These are phyloP conservation scores for Aeoliscus strigatus DNA, from an alignment of 2,797 vertebrate genomes.

Conservation along the genomic window DNA sequence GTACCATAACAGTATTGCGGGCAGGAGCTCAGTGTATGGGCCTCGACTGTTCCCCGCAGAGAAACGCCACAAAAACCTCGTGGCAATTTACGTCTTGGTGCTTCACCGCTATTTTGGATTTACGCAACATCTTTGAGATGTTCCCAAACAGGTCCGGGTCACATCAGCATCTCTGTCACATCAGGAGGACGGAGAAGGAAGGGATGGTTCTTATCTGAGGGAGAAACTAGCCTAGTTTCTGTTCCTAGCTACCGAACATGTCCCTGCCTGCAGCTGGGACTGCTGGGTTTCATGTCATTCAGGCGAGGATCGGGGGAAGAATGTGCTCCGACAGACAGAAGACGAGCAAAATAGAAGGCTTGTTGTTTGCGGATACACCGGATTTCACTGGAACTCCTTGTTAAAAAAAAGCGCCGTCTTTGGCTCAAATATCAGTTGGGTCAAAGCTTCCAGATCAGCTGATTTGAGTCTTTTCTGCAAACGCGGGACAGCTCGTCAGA, in stretches of 20 bases:
- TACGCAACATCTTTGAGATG: constrained; percentile 18
- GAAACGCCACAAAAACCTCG: constrained; percentile 36
- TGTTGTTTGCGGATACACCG: constrained; percentile 17
- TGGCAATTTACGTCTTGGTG: constrained; percentile 34
- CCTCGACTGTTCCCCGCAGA: constrained; percentile 46
- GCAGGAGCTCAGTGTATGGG: constrained; percentile 37
- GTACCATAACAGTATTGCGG: constrained; percentile 70
- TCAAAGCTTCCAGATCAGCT: constrained; percentile 27
- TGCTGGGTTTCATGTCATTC: constrained; percentile 53
- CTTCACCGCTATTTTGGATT: constrained; percentile 2
- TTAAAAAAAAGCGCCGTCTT: constrained; percentile 26
- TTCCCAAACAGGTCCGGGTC: constrained; percentile 27
- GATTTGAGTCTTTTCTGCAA: constrained; percentile 40
- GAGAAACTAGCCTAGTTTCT: constrained; percentile 61
- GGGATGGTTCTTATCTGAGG: constrained; percentile 22
- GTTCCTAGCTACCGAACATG: constrained; percentile 58
- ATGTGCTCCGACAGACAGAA: constrained; percentile 41
- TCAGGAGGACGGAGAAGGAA: constrained; percentile 3
- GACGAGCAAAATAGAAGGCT: constrained; percentile 8
- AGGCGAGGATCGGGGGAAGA: constrained; percentile 46
- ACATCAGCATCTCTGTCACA: constrained; percentile 40
- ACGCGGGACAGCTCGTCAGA: constrained; percentile 3
- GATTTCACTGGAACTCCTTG: constrained; percentile 30
- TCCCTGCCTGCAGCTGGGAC: constrained; percentile 56
- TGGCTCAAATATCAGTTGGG: constrained; percentile 12